phyloP scores from a whole-genome alignment of 1,140 invertebrate genomes.

The Lamellibrachia luymesi region DNA sequence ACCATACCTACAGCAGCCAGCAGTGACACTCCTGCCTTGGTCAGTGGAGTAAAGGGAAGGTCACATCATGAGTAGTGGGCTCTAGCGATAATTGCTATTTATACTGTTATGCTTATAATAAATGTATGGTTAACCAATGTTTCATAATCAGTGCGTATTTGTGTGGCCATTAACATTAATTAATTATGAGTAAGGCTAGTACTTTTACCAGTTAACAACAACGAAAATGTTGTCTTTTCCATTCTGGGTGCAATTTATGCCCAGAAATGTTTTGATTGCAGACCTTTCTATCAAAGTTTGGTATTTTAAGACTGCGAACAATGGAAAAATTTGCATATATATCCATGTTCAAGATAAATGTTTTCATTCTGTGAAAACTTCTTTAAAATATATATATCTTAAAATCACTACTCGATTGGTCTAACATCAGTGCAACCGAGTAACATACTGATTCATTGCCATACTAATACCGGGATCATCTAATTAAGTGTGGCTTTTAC shows the following conservation, averaged over 20 bases:
- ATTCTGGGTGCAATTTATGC: neutral
- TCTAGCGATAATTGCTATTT: neutral
- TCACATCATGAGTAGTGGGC: neutral
- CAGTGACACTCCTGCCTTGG: neutral
- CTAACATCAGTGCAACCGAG: neutral
- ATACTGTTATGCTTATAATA: neutral
- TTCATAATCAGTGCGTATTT: neutral
- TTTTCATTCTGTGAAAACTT: too few species aligned
- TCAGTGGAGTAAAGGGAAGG: neutral
- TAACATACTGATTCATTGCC: neutral
- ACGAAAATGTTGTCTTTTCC: neutral
- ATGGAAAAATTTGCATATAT: neutral
- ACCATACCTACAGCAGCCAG: neutral
- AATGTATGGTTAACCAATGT: neutral
- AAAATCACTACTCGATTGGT: neutral
- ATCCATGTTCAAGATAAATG: neutral
- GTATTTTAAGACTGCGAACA: neutral
- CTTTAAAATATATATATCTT: neutral
- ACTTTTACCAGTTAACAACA: neutral
- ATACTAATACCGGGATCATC: neutral
- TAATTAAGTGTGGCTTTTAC: neutral
- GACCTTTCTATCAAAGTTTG: too few species aligned
- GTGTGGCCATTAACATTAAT: neutral
- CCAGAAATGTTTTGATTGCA: neutral
- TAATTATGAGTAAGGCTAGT: neutral